Base-by-base conservation (phyloP, 2,888 invertebrate genomes). In the Smittia aterrima region DNA sequence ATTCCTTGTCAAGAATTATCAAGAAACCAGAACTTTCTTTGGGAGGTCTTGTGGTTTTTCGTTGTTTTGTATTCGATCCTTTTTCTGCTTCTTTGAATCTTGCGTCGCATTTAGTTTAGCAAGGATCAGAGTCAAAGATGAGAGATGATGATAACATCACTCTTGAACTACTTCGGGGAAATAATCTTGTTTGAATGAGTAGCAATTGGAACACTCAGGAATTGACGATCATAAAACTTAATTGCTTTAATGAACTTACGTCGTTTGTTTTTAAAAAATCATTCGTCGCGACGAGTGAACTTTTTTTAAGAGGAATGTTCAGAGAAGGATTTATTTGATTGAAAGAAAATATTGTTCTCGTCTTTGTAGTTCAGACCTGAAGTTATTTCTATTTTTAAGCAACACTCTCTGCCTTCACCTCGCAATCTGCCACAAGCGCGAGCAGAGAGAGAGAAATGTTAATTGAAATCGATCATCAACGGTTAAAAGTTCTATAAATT, bases 401-500 rank as follows among this genome's bases (percentile, higher is more conserved):
- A n/a, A n/a, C 32, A 32, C 32, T 32, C 32, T 3, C 32, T 32
- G 32, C 9, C 11, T 58, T 58, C 20, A 58, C 11, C 24, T 11
- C 13, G 18, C 20, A 18, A 13, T 58, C 4, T 58, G 47, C 47
- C 47, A 47, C 58, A 7, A 58, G 58, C 18, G 6, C 9, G 58
- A 20, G 18, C 7, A 11, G 38, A 38, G n/a, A 16, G 2, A 11
- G 53, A 58, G 11, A 58, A 58, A 58, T 20, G 7, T 20, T 20
- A 58, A 58, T 58, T 58, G 22, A 58, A 58, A 58, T 58, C 58
- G 58, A 58, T 58, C 58, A 58, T 58, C 58, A 20, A 58, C 58
- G 4, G 58, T 58, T 18, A 58, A 58, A 22, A 20, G 16, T 47
- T 47, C 47, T 47, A 47, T 47, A 47, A 47, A 47, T 47, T 47